Base-by-base conservation (phyloP, 2,113 vertebrate species). In the Bos taurus region DNA sequence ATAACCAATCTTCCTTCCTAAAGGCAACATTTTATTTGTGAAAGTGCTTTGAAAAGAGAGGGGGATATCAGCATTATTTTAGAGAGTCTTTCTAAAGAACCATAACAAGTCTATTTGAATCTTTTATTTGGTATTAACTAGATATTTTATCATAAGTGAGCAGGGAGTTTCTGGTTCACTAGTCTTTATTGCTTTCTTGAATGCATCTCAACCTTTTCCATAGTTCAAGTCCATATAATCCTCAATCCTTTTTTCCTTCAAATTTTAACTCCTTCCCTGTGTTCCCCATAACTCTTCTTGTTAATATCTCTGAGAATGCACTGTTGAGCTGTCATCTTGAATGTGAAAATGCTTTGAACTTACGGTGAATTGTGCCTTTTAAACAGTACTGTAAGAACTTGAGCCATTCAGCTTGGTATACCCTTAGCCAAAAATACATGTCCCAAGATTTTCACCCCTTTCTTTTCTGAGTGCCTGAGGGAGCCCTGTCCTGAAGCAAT, bases 91-190 rank as follows among this genome's bases (percentile, higher is more conserved):
- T 98, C 95, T 98, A 98, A 99, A 98, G 98, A 98, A 95, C 97
- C 60, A 97, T 98, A 97, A 98, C 98, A 98, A 98, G 98, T 98
- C 98, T 98, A 97, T 98, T 99, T 95, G 97, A 98, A 98, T 98
- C 97, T 98, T 98, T 99, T 99, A 98, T 99, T 99, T 98, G 97
- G 98, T 95, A 98, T 98, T 99, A 98, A 98, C 98, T 98, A 98
- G 98, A 98, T 98, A 97, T 98, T 99, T 99, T 99, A 99, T 99
- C 99, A 95, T 99, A 98, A 98, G 98, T 98, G 99, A 98, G 96
- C 99, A 99, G 98, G 97, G 97, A 82, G 0, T 98, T 99, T 98
- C 98, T 98, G 98, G 98, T 98, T 99, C 98, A 98, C 98, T 98
- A 85, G 98, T 81, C 98, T 98, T 98, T 97, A 98, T 98, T 98